Percentiles rank a stretch among this genome's conserved stretches.
phyloP scores from a whole-genome alignment of 92 coral and sea anemone species.

The Plumapathes pennacea region DNA sequence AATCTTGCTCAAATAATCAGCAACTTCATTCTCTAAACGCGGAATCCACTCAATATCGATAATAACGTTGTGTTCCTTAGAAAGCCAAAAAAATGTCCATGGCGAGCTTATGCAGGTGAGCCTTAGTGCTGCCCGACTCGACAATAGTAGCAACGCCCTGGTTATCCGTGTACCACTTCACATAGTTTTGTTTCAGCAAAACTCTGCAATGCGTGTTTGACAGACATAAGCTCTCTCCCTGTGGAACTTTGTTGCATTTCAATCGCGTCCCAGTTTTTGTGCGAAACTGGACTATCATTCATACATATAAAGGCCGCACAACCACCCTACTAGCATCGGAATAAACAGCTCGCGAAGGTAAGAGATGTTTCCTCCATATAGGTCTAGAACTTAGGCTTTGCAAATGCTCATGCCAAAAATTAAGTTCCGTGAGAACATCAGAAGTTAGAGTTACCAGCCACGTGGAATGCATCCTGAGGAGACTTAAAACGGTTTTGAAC shows the following conservation, averaged over 20 bases:
- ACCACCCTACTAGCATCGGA: constrained; percentile 60
- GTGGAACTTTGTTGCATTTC: constrained; percentile 58
- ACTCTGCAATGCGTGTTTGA: constrained; percentile 29
- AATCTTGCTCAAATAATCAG: constrained; percentile 47
- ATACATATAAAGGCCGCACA: constrained; percentile 45
- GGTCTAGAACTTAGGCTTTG: constrained; percentile 19
- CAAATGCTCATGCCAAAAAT: constrained; percentile 38
- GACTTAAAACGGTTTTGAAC: too few relatives aligned
- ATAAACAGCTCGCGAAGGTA: constrained; percentile 35
- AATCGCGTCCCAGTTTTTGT: constrained; percentile 32
- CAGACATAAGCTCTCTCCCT: constrained; percentile 30
- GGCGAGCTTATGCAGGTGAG: constrained; percentile 37
- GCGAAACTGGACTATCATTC: constrained; percentile 13
- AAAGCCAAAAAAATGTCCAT: constrained; percentile 28
- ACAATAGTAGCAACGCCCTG: constrained; percentile 28
- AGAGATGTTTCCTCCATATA: background rate
- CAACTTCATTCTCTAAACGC: constrained; percentile 11
- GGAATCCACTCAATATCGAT: constrained; percentile 54
- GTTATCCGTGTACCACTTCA: constrained; percentile 49
- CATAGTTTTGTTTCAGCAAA: constrained; percentile 10
- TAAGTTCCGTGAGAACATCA: constrained; percentile 8
- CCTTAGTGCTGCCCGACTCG: constrained; percentile 43
- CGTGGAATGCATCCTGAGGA: too few relatives aligned
- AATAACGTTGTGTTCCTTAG: constrained; percentile 13
- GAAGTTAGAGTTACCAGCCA: constrained; percentile 7